These are phyloP conservation scores for Parnassius smintheus DNA, from an alignment of 2,888 invertebrate genomes.

Conservation along the genomic window DNA sequence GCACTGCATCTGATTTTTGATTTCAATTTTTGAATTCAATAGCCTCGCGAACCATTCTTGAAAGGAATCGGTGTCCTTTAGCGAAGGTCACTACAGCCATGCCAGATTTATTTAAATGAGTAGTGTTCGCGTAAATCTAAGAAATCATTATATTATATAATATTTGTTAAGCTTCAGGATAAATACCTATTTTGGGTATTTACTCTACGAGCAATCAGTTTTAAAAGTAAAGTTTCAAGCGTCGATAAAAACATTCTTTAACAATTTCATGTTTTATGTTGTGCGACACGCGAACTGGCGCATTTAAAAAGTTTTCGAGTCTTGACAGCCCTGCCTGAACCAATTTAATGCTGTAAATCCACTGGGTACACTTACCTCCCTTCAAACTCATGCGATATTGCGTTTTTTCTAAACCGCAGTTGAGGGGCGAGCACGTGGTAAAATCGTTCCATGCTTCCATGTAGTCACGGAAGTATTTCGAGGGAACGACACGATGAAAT, in stretches of 20 bases:
- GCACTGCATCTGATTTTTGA: too few species aligned
- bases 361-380: slow-evolving; percentile 76
- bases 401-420: slow-evolving; percentile 67
- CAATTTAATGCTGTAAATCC: slow-evolving; percentile 78
- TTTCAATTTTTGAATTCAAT: too few species aligned
- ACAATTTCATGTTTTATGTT: slow-evolving; percentile 43
- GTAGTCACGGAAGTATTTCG: slow-evolving; percentile 50
- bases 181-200: too few species aligned
- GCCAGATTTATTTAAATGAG: too few species aligned
- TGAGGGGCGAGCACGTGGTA: slow-evolving; percentile 46
- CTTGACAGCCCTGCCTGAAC: slow-evolving; percentile 66
- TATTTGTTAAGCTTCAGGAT: too few species aligned
- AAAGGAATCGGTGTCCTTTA: too few species aligned
- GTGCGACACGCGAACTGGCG: slow-evolving; percentile 47
- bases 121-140: too few species aligned
- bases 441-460: slow-evolving; percentile 52
- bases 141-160: too few species aligned
- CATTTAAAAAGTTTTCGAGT: slow-evolving; percentile 50
- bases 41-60: too few species aligned
- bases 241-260: slow-evolving; percentile 41
- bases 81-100: too few species aligned
- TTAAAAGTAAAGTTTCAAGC: slow-evolving; percentile 37
- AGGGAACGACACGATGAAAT: slow-evolving; percentile 12
- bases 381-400: slow-evolving; percentile 76
- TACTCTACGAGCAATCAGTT: slow-evolving; percentile 32